These are phyloP conservation scores for Parambassis ranga DNA, from an alignment of 2,797 vertebrate species.

Conservation along the genomic window DNA sequence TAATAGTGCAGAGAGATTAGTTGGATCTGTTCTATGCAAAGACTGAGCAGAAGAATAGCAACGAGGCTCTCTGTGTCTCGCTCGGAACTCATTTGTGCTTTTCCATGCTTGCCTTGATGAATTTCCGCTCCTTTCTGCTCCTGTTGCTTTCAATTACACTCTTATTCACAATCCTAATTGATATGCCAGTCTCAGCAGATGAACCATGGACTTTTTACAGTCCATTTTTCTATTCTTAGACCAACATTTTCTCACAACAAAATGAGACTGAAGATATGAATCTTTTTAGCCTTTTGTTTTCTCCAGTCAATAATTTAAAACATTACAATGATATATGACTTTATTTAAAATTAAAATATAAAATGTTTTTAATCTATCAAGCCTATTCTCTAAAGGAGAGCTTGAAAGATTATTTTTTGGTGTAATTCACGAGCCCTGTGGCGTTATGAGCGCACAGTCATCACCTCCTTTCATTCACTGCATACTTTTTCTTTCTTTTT, in stretches of 20 bases:
- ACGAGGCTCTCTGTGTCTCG: slow-evolving; percentile 58
- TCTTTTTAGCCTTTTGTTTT: slow-evolving; percentile 32
- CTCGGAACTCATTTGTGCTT: slow-evolving; percentile 79
- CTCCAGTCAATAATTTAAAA: slow-evolving; percentile 6
- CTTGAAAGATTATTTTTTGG: slow-evolving; percentile 4
- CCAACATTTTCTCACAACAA: slow-evolving; percentile 58
- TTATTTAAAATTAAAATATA: slow-evolving; percentile 24
- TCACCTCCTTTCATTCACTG: slow-evolving; percentile 61
- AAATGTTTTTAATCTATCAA: slow-evolving; percentile 17
- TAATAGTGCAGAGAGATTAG: slow-evolving; percentile 64
- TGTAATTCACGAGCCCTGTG: slow-evolving; percentile 12
- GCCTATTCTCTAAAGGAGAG: not conserved
- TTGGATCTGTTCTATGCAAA: slow-evolving; percentile 57
- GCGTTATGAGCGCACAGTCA: slow-evolving; percentile 12
- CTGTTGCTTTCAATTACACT: slow-evolving; percentile 84
- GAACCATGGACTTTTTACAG: slow-evolving; percentile 77
- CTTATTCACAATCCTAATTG: slow-evolving; percentile 83
- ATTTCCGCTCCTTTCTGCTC: slow-evolving; percentile 83
- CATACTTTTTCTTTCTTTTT: slow-evolving; percentile 82
- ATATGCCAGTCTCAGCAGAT: slow-evolving; percentile 80
- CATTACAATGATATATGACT: slow-evolving; percentile 11
- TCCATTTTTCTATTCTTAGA: slow-evolving; percentile 79
- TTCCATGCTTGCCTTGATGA: slow-evolving; percentile 85
- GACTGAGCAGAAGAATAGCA: slow-evolving; percentile 52
- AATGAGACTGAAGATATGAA: slow-evolving; percentile 37